Conservation (phyloP, 2,113 vertebrate genomes). For the Antigone vipio region DNA sequence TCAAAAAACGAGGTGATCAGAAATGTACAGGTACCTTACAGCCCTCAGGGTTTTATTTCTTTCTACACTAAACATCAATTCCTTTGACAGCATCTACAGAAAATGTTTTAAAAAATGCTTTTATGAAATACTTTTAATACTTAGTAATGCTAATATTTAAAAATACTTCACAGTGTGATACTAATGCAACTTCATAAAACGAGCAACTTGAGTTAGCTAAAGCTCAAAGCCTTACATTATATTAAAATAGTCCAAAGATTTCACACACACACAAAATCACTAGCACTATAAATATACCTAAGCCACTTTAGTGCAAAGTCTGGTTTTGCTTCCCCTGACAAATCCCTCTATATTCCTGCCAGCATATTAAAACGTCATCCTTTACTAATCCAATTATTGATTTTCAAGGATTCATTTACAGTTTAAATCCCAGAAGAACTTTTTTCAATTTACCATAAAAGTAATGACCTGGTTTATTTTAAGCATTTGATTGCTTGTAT, state of each 20-base stretch:
- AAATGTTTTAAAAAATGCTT: slow-evolving; percentile 3
- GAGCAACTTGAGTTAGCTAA: slow-evolving; percentile 37
- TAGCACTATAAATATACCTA: slow-evolving; percentile 53
- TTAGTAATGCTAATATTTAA: slow-evolving; percentile 58
- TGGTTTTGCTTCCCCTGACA: slow-evolving; percentile 46
- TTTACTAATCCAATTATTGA: slow-evolving; percentile 58
- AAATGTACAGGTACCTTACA: slow-evolving; percentile 39
- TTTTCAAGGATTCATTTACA: slow-evolving; percentile 56
- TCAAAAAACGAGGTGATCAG: slow-evolving; percentile 14
- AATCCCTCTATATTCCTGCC: slow-evolving; percentile 54
- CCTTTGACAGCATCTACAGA: slow-evolving; percentile 37
- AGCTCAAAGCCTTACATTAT: slow-evolving; percentile 45
- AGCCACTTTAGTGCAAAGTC: slow-evolving; percentile 50
- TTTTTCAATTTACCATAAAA: slow-evolving; percentile 41
- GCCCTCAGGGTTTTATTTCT: slow-evolving; percentile 17
- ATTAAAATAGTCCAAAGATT: slow-evolving; percentile 52
- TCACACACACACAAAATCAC: slow-evolving; percentile 36
- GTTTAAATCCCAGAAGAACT: slow-evolving; percentile 48
- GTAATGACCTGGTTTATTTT: slow-evolving; percentile 38
- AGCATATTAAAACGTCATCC: slow-evolving; percentile 46
- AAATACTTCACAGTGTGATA: slow-evolving; percentile 66
- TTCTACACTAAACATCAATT: slow-evolving; percentile 39
- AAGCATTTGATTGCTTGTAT: slow-evolving; percentile 12
- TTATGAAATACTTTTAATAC: slow-evolving; percentile 55
- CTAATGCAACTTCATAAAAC: slow-evolving; percentile 49